Conservation (phyloP, 2,797 vertebrate species). For the Naso thynnoides region DNA sequence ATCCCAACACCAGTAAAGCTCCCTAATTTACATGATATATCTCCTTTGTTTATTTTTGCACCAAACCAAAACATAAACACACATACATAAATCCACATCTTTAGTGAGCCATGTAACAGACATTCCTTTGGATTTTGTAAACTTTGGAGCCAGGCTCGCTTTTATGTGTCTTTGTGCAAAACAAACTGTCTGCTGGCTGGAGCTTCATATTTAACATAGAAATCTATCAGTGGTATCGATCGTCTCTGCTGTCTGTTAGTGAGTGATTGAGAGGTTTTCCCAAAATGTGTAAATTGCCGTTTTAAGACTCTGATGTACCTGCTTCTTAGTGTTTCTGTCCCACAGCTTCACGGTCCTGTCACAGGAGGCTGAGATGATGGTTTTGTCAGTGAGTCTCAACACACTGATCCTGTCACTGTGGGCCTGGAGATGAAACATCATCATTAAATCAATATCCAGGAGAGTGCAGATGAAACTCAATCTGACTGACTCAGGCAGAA, state of each 20-base stretch:
- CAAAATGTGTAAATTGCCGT: background rate
- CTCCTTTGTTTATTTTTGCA: background rate
- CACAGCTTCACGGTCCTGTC: constrained; percentile 91
- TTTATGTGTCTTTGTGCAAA: background rate
- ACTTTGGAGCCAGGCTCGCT: background rate
- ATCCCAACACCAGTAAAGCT: background rate
- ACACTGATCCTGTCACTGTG: constrained; percentile 86
- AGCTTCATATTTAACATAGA: background rate
- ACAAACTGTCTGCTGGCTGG: background rate
- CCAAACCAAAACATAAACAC: background rate
- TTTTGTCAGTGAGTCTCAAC: constrained; percentile 80
- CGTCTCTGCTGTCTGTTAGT: no score
- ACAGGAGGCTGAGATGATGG: constrained; percentile 87
- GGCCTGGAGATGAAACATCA: constrained; percentile 73
- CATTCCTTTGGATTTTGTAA: background rate
- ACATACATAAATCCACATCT: no score
- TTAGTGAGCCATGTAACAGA: no score
- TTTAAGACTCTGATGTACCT: constrained; percentile 72
- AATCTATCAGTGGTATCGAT: no score
- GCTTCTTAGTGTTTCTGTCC: constrained; percentile 86
- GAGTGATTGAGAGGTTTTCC: background rate
- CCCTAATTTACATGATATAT: no score
- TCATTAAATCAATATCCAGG: no score
- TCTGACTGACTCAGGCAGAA: no score
- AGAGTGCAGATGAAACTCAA: no score